phyloP scores from a whole-genome alignment of 2,797 vertebrate genomes.

The Anas capensis region DNA sequence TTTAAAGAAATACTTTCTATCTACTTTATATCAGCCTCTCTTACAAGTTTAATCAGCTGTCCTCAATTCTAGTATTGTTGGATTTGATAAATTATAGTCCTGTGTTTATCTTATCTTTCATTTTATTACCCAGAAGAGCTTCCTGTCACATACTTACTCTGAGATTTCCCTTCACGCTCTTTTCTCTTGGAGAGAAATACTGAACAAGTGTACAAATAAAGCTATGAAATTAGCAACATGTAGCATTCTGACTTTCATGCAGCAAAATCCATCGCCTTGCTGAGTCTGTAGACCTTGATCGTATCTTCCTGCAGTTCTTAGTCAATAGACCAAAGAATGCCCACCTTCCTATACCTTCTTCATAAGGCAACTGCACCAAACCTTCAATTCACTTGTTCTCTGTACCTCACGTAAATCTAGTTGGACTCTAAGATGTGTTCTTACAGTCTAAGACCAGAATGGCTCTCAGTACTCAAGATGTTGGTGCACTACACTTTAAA shows the following conservation, averaged over 20 bases:
- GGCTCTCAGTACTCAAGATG: not conserved
- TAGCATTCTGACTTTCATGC: not conserved
- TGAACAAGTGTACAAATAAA: not conserved
- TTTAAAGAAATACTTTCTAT: not conserved
- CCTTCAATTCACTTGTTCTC: not conserved
- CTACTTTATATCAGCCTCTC: not conserved
- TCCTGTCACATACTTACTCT: not conserved
- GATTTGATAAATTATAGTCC: not conserved
- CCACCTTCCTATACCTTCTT: not conserved
- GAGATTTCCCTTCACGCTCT: not conserved
- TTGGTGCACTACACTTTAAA: not conserved
- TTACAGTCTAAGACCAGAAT: not conserved
- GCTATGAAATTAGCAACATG: not conserved
- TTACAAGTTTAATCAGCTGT: not conserved
- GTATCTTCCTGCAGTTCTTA: not conserved
- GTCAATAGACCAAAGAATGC: not conserved
- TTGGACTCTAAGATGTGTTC: not conserved
- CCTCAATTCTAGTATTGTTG: not conserved
- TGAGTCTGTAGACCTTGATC: not conserved
- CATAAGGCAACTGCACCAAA: not conserved
- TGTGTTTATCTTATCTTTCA: not conserved
- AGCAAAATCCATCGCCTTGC: not conserved
- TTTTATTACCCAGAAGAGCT: not conserved
- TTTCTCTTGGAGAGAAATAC: not conserved
- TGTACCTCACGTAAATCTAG: not conserved